Percentiles rank a stretch among this genome's conserved stretches.
phyloP scores from a whole-genome alignment of 2,888 invertebrate species.

The Torymus tubicola region DNA sequence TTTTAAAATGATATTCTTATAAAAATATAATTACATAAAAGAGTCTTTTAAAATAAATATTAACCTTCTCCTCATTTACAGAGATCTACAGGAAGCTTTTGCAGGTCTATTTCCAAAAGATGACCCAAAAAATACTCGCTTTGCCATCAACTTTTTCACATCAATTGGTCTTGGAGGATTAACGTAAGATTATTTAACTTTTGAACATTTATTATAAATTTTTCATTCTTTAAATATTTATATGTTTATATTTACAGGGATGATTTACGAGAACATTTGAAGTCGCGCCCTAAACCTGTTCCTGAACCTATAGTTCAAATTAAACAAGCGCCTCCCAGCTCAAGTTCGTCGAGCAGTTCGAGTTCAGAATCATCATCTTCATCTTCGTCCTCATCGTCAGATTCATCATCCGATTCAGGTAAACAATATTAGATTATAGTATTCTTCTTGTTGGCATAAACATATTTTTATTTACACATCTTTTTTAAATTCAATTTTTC shows the following conservation, averaged over 20 bases:
- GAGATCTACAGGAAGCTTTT: conserved; percentile 90
- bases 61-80: conserved; percentile 69
- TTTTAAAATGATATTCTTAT: conserved; percentile 64
- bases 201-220: neutral
- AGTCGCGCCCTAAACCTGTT: conserved; percentile 82
- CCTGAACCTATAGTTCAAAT: conserved; percentile 60
- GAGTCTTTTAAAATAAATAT: conserved; percentile 1
- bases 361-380: conserved; percentile 60
- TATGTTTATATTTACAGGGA: conserved; percentile 78
- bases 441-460: neutral
- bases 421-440: conserved; percentile 7
- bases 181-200: conserved; percentile 80
- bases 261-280: conserved; percentile 92
- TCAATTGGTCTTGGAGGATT: conserved; percentile 89
- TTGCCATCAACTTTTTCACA: conserved; percentile 84
- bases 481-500: too few species aligned
- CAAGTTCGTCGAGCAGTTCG: conserved; percentile 67
- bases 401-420: conserved; percentile 57
- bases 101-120: conserved; percentile 96
- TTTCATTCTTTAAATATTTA: conserved; percentile 24
- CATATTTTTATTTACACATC: conserved; percentile 11
- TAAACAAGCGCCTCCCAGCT: conserved; percentile 59
- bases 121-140: conserved; percentile 96
- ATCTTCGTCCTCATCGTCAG: conserved; percentile 55
- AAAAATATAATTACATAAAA: neutral